Percentiles rank a stretch among this genome's conserved stretches.
These are phyloP conservation scores for Oreortyx pictus DNA, from an alignment of 2,797 vertebrate species.

Conservation along the genomic window DNA sequence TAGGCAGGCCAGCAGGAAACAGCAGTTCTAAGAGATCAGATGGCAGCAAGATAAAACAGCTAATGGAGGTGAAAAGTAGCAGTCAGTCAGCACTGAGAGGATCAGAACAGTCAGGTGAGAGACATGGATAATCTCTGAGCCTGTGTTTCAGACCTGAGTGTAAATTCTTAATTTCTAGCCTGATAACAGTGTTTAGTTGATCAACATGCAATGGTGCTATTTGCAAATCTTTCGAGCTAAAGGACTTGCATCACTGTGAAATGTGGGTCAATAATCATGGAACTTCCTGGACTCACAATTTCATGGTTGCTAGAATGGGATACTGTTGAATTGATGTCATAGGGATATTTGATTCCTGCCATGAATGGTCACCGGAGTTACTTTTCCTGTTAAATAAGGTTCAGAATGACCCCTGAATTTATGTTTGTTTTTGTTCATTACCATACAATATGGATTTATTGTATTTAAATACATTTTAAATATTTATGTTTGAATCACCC, in stretches of 20 bases:
- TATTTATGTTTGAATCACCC: background rate
- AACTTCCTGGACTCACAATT: background rate
- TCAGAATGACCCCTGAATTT: background rate
- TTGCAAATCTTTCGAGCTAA: background rate
- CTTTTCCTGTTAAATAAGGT: background rate
- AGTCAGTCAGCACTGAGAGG: background rate
- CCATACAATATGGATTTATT: background rate
- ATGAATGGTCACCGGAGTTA: background rate
- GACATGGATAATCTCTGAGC: background rate
- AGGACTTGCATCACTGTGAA: background rate
- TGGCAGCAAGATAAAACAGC: background rate
- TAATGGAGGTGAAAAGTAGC: background rate
- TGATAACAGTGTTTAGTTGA: background rate
- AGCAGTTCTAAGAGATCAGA: background rate
- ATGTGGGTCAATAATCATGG: background rate
- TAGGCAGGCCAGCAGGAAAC: background rate
- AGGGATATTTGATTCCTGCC: background rate
- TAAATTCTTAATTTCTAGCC: background rate
- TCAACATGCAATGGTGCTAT: rapidly evolving
- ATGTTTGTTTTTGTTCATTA: background rate
- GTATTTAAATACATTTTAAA: background rate
- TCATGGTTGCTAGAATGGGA: background rate
- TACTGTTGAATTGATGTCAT: background rate
- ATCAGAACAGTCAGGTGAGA: background rate
- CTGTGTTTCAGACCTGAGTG: background rate